These are phyloP conservation scores for Hirudinaria manillensis DNA, from an alignment of 2,888 invertebrate genomes.

Conservation along the genomic window DNA sequence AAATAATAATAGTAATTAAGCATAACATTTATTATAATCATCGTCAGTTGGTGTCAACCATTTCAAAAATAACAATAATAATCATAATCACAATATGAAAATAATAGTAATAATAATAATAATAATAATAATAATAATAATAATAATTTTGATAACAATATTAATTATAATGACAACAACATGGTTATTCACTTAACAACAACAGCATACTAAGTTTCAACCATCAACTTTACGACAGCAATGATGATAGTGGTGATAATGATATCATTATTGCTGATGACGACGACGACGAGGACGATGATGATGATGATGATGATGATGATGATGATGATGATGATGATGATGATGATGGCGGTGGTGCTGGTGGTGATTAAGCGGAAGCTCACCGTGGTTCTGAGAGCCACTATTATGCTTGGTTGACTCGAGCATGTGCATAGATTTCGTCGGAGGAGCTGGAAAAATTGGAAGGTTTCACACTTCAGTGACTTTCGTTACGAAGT, in stretches of 20 bases:
- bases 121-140: no score
- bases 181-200: no score
- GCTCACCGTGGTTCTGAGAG: slow-evolving; percentile 10
- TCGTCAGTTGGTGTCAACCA: no score
- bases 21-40: no score
- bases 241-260: background rate
- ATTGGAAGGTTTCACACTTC: background rate
- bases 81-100: no score
- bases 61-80: no score
- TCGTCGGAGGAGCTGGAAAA: slow-evolving; percentile 10
- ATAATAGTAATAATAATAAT: no score
- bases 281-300: background rate
- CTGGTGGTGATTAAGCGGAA: background rate
- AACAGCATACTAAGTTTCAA: no score
- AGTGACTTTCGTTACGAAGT: background rate
- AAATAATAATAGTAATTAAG: no score
- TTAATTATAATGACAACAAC: no score
- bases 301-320: background rate
- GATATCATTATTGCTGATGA: background rate
- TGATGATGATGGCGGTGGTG: slow-evolving; percentile 17
- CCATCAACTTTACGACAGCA: no score
- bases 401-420: background rate
- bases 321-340: slow-evolving; percentile 16
- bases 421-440: slow-evolving; percentile 9
- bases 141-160: no score